These are phyloP conservation scores for Athalia rosae DNA, from an alignment of 2,888 invertebrate genomes.

Conservation along the genomic window DNA sequence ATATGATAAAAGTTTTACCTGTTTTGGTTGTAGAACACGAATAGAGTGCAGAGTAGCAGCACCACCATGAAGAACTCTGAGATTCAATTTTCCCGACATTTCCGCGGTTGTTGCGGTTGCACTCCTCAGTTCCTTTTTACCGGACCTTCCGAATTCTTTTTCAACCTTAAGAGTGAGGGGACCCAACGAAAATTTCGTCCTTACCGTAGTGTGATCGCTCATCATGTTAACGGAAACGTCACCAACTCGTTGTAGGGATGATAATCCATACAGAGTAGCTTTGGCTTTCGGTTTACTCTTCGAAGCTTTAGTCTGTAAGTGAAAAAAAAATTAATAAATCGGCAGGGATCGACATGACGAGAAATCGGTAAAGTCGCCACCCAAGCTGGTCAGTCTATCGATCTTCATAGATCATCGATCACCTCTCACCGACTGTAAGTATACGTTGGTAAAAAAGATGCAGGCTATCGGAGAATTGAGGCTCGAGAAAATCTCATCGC, in stretches of 20 bases:
- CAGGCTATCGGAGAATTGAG: no score
- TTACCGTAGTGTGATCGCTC: slow-evolving; percentile 87
- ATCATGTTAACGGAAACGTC: slow-evolving; percentile 88
- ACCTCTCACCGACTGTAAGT: no score
- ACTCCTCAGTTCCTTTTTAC: slow-evolving; percentile 87
- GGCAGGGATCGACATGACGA: neutral
- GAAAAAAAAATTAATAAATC: neutral
- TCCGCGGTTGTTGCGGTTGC: slow-evolving; percentile 92
- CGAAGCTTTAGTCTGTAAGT: slow-evolving; percentile 66
- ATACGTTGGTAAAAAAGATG: no score
- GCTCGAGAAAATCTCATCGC: no score
- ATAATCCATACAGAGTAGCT: slow-evolving; percentile 87
- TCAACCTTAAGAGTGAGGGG: slow-evolving; percentile 87
- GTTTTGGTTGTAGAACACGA: slow-evolving; percentile 90
- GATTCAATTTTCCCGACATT: slow-evolving; percentile 87
- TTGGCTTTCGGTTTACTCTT: slow-evolving; percentile 81
- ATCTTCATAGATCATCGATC: no score
- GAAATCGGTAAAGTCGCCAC: no score
- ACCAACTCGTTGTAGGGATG: slow-evolving; percentile 85
- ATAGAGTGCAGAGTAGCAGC: slow-evolving; percentile 90
- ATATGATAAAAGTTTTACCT: slow-evolving; percentile 72
- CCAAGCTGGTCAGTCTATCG: no score
- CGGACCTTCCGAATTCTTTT: slow-evolving; percentile 87
- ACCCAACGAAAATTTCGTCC: slow-evolving; percentile 87
- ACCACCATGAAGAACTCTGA: slow-evolving; percentile 86